phyloP scores from a whole-genome alignment of 2,888 invertebrate species.

The Protodeltote pygarga region DNA sequence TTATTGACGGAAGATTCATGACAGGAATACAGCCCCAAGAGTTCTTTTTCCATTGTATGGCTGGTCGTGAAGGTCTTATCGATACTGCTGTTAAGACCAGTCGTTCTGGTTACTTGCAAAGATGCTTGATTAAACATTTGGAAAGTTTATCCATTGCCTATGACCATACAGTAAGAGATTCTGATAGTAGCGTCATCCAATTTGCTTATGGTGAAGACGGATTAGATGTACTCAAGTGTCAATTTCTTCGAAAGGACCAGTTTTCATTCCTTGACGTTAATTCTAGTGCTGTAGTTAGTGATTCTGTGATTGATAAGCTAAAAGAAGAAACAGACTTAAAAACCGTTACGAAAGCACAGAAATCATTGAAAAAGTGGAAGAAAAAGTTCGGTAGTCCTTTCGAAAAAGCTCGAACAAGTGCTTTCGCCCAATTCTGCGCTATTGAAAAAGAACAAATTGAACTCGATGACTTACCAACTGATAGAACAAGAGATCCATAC shows the following conservation, averaged over 20 bases:
- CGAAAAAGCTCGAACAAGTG: slow-evolving; percentile 79
- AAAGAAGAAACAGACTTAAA: slow-evolving; percentile 85
- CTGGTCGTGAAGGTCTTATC: slow-evolving; percentile 99
- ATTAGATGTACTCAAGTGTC: slow-evolving; percentile 94
- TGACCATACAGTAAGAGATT: slow-evolving; percentile 98
- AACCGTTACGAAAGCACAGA: slow-evolving; percentile 84
- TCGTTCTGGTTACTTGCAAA: slow-evolving; percentile 98
- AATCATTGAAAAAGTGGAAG: slow-evolving; percentile 88
- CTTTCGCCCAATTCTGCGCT: slow-evolving; percentile 88
- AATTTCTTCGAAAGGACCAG: slow-evolving; percentile 92
- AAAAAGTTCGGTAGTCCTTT: slow-evolving; percentile 83
- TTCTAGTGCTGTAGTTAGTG: slow-evolving; percentile 88
- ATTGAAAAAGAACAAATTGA: slow-evolving; percentile 80
- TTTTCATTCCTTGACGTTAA: slow-evolving; percentile 95
- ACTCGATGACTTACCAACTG: slow-evolving; percentile 75
- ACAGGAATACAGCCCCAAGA: slow-evolving; percentile 99
- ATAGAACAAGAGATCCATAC: slow-evolving; percentile 87
- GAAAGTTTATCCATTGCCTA: slow-evolving; percentile 98
- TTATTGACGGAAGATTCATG: slow-evolving; percentile 98
- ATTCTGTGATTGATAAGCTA: slow-evolving; percentile 85
- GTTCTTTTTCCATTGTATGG: slow-evolving; percentile 99
- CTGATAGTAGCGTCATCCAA: slow-evolving; percentile 97
- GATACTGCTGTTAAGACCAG: slow-evolving; percentile 99
- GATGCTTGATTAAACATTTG: slow-evolving; percentile 98
- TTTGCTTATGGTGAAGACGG: slow-evolving; percentile 98